Conservation (phyloP, 2,797 vertebrate species). For the Aratinga solstitialis region DNA sequence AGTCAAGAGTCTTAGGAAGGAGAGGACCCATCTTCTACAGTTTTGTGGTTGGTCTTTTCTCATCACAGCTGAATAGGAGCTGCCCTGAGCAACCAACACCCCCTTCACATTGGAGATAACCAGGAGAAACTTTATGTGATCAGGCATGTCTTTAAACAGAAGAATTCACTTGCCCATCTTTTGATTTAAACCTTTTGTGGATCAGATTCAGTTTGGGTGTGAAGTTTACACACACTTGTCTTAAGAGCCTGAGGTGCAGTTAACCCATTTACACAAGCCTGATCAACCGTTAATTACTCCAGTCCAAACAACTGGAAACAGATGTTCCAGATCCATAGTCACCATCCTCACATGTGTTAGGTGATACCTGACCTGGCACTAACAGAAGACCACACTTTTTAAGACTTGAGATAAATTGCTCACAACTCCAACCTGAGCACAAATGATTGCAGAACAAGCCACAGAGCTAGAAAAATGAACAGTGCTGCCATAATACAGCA, state of each 20-base stretch:
- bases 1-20: background rate
- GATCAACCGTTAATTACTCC: background rate
- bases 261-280: background rate
- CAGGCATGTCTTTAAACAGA: background rate
- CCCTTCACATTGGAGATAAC: background rate
- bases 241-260: background rate
- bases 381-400: background rate
- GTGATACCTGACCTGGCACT: background rate
- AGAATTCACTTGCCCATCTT: background rate
- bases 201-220: background rate
- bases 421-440: background rate
- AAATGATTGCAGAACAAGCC: background rate
- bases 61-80: background rate
- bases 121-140: fast-evolving
- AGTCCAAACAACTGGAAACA: background rate
- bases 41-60: background rate
- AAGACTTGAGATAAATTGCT: background rate
- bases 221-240: background rate
- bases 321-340: background rate
- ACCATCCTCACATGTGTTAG: background rate
- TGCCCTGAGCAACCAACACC: background rate
- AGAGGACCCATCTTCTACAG: background rate
- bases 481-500: background rate
- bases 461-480: background rate
- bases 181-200: background rate